Percentiles rank a stretch among this genome's conserved stretches.
phyloP scores from a whole-genome alignment of 2,113 vertebrate genomes.

The Thymallus thymallus region DNA sequence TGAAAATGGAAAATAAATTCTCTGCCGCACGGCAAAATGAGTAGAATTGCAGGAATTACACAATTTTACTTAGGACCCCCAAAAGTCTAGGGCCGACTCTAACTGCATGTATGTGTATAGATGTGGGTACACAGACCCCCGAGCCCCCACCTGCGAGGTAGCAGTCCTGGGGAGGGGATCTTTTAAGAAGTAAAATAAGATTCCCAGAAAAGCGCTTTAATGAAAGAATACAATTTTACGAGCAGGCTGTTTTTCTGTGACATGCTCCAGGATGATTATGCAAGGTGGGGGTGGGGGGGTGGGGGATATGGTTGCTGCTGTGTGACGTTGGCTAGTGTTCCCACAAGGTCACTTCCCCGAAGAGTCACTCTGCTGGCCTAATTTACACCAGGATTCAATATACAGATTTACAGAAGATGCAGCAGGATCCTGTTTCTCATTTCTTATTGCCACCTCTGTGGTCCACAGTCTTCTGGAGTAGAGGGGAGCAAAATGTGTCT shows the following conservation, averaged over 20 bases:
- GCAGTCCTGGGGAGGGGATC: constrained; percentile 43
- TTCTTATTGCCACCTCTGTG: constrained; percentile 8
- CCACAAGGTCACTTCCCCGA: constrained; percentile 66
- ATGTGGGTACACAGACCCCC: too few relatives aligned
- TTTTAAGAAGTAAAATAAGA: constrained; percentile 63
- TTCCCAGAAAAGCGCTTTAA: constrained; percentile 63
- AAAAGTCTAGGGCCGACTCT: too few relatives aligned
- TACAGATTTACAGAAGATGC: constrained; percentile 62
- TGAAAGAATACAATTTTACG: constrained; percentile 56
- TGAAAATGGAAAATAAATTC: too few relatives aligned
- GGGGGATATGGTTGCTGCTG: too few relatives aligned
- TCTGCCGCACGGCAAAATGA: too few relatives aligned
- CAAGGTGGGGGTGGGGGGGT: not conserved
- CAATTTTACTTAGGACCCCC: too few relatives aligned
- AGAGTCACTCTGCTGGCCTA: constrained; percentile 46
- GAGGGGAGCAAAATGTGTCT: too few relatives aligned
- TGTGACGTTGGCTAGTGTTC: not conserved
- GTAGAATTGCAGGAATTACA: too few relatives aligned
- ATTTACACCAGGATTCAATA: constrained; percentile 60
- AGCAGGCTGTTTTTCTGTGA: constrained; percentile 47
- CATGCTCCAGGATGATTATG: constrained; percentile 49
- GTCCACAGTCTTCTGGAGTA: too few relatives aligned
- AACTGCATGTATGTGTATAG: too few relatives aligned
- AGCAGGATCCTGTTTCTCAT: constrained; percentile 43
- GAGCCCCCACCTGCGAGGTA: constrained; percentile 26